Evolutionary conservation across 2,113 vertebrate genomes (phyloP).

Genomic region (Ictalurus furcatus): DNA sequence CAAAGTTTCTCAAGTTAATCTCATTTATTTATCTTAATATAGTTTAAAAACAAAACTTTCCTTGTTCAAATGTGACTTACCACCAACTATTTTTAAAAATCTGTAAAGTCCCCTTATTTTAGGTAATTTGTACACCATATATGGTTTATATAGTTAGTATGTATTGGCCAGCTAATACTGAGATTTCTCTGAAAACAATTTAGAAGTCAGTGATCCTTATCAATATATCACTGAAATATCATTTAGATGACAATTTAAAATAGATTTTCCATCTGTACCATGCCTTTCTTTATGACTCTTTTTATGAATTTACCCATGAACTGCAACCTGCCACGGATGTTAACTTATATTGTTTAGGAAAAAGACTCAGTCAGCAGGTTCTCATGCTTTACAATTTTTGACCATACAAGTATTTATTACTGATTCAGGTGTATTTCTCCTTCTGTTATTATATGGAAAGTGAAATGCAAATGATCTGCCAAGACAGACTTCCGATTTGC

Average conservation of each 20-base stretch:
- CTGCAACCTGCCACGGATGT: neutral
- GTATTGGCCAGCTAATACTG: too few species aligned
- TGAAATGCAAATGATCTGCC: neutral
- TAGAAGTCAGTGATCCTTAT: neutral
- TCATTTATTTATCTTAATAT: neutral
- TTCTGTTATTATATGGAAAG: neutral
- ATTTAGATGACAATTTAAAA: neutral
- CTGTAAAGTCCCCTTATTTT: too few species aligned
- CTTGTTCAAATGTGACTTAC: neutral
- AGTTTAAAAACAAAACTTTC: neutral
- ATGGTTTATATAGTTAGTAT: too few species aligned
- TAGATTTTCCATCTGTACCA: neutral
- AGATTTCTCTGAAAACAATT: neutral
- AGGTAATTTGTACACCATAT: too few species aligned
- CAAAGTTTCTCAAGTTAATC: neutral
- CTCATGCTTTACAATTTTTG: neutral
- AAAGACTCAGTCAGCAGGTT: neutral
- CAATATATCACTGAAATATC: neutral
- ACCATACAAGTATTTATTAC: neutral
- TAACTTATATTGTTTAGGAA: neutral
- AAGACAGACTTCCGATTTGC: neutral
- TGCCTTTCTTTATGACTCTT: neutral
- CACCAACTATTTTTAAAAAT: too few species aligned
- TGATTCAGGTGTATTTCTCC: neutral
- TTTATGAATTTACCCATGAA: neutral